Evolutionary conservation across 2,113 vertebrate genomes (phyloP).

Genomic region (Oplegnathus fasciatus): DNA sequence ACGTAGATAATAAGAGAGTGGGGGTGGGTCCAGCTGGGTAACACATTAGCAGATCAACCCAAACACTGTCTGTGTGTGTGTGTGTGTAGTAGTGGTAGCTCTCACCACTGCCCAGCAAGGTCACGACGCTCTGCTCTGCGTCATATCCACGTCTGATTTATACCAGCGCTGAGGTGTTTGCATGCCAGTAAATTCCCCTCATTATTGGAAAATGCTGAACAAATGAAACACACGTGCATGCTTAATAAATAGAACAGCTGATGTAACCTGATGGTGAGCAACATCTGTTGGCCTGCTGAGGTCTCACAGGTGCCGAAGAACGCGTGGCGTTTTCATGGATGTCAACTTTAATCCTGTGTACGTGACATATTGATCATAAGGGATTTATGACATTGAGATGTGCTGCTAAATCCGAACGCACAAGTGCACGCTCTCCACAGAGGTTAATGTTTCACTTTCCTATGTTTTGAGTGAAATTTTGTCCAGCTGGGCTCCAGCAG

Average conservation of each 20-base stretch:
- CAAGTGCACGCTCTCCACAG: background rate
- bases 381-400: conserved; percentile 40
- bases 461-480: conserved; percentile 17
- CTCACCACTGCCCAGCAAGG: conserved; percentile 21
- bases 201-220: conserved; percentile 58
- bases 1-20: conserved; percentile 5
- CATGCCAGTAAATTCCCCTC: conserved; percentile 44
- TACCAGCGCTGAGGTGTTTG: conserved; percentile 59
- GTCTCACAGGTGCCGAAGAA: conserved; percentile 45
- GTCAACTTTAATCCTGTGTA: conserved; percentile 41
- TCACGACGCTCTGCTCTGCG: conserved; percentile 32
- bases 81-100: too few relatives aligned
- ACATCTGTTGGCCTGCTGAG: conserved; percentile 59
- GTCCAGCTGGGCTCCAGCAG: conserved; percentile 68
- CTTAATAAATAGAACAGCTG: conserved; percentile 48
- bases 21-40: conserved; percentile 60
- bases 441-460: conserved; percentile 27
- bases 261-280: conserved; percentile 40
- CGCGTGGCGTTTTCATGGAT: conserved; percentile 48
- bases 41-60: conserved; percentile 61
- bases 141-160: conserved; percentile 65
- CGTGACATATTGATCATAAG: conserved; percentile 48
- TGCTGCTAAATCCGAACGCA: conserved; percentile 24
- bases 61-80: conserved; percentile 45
- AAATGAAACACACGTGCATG: conserved; percentile 47